Base-by-base conservation (phyloP, 2,113 vertebrate genomes). In the Buteo buteo region DNA sequence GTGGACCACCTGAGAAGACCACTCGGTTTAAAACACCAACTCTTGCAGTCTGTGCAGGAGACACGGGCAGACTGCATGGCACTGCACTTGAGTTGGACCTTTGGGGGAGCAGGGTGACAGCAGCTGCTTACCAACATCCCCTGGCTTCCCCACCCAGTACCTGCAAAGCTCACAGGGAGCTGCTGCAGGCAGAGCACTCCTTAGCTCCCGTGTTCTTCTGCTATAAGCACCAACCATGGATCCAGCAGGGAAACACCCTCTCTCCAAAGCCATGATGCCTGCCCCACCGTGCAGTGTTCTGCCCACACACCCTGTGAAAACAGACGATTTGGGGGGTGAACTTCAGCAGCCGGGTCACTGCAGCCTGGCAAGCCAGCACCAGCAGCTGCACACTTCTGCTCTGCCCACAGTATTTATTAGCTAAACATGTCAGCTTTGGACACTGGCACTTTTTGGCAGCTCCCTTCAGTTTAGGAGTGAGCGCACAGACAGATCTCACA, bases 221-320 rank as follows among this genome's bases (percentile, higher is more conserved):
- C 82, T 15, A 4, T 0, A 0, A 54, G 42, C 34, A 29, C 6
- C 64, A 82, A 76, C n/a, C 1, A 0, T 0, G 10, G 42, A 5
- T 72, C 47, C 58, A 47, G 61, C 55, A 61, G 45, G 52, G 50
- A 18, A 57, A 17, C 16, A 1, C 4, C 20, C 20, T 38, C 26
- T 31, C 24, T 36, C 36, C 65, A 65, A 59, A 85, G 70, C 32
- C 31, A 1, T 0, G 0, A 28, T 2, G 14, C 36, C 61, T 16
- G 34, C 52, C 32, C 44, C 2, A 1, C 58, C 1, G 0, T 2
- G 1, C 2, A 3, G 36, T 8, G 0, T 20, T 21, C 72, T 84
- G 72, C 28, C 61, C 1, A 0, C 2, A 1, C 0, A 0, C n/a
- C 57, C 62, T 0, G 0, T 4, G 31, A 21, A 12, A 65, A 47